Conservation (phyloP, 2,888 invertebrate genomes). For the Cerastis leucographa region DNA sequence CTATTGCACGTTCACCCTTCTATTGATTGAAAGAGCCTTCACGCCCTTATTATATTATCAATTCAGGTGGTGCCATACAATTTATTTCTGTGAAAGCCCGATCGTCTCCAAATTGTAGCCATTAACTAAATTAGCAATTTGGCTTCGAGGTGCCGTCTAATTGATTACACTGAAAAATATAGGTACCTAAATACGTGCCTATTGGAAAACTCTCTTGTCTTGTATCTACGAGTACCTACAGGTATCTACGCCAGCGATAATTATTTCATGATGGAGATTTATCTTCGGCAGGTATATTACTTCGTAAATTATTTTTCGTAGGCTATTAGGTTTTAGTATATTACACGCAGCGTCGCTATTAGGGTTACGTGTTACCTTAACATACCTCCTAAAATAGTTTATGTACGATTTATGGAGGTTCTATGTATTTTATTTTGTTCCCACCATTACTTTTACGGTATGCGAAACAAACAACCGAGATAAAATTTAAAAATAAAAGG, state of each 20-base stretch:
- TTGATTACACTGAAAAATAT: conserved; percentile 59
- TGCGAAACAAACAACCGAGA: conserved; percentile 31
- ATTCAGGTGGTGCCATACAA: conserved; percentile 61
- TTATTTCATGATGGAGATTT: conserved; percentile 56
- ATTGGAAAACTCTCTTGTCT: conserved; percentile 44
- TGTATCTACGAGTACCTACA: neutral
- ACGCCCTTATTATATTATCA: conserved; percentile 59
- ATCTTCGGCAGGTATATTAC: conserved; percentile 52
- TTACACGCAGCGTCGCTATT: conserved; percentile 35
- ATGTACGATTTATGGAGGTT: conserved; percentile 23
- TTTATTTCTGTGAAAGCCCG: conserved; percentile 60
- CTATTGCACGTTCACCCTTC: conserved; percentile 2
- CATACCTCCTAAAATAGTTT: conserved; percentile 42
- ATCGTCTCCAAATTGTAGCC: conserved; percentile 66
- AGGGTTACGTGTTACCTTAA: conserved; percentile 30
- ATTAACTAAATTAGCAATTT: conserved; percentile 74
- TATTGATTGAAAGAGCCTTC: conserved; percentile 50
- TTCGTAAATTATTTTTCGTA: conserved; percentile 55
- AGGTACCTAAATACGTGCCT: conserved; percentile 36
- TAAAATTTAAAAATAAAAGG: conserved; percentile 49
- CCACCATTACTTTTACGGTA: conserved; percentile 23
- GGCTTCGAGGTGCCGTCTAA: conserved; percentile 53
- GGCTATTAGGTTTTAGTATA: conserved; percentile 46
- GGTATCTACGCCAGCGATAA: conserved; percentile 31
- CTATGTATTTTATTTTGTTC: conserved; percentile 45